These are phyloP conservation scores for Holothuria glaberrima DNA, from an alignment of 35 echinoderm and acorn worm species.

Conservation along the genomic window DNA sequence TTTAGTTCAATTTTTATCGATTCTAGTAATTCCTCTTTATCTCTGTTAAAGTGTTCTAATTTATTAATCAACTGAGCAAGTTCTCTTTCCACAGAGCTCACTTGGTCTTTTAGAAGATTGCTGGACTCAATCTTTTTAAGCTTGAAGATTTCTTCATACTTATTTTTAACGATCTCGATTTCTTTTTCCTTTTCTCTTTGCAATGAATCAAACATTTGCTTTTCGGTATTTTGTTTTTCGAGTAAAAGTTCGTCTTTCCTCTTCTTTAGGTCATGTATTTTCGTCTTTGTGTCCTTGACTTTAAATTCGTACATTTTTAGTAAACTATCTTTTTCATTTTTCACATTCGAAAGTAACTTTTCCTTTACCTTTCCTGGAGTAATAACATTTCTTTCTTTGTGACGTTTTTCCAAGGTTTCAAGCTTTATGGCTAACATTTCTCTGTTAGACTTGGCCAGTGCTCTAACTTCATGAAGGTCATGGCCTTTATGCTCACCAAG, in stretches of 20 bases:
- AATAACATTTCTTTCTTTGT: neutral
- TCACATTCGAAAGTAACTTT: conserved; percentile 4
- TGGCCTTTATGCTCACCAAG: neutral
- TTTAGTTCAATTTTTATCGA: neutral
- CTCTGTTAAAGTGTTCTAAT: neutral
- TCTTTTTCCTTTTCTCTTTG: neutral
- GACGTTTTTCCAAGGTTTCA: neutral
- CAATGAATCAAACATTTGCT: too few relatives aligned
- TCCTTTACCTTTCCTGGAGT: neutral
- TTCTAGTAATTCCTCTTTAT: neutral
- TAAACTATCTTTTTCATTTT: neutral
- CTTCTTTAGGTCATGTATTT: neutral
- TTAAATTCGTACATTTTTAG: neutral
- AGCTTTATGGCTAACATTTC: neutral
- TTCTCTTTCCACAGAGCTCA: neutral
- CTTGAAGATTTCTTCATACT: neutral
- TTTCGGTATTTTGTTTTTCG: neutral
- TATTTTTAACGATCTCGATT: neutral
- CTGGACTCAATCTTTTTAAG: neutral
- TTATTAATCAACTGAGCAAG: neutral
- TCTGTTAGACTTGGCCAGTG: neutral
- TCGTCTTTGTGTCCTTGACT: neutral
- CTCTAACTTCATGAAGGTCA: neutral
- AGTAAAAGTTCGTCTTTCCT: neutral
- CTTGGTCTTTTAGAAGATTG: neutral